phyloP scores from a whole-genome alignment of 2,888 invertebrate species.

The Erannis defoliaria region DNA sequence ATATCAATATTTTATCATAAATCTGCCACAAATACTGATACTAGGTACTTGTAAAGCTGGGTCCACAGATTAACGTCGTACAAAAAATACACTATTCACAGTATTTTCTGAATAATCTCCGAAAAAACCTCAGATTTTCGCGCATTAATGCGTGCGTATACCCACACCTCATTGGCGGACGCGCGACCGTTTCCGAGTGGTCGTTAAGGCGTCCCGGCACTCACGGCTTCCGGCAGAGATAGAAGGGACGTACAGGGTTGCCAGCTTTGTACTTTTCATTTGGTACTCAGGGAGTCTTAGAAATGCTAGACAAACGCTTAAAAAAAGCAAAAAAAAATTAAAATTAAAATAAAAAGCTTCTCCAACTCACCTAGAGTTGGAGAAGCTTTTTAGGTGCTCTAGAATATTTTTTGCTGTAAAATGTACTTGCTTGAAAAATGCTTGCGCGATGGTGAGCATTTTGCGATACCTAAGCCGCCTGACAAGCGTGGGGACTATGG shows the following conservation, averaged over 20 bases:
- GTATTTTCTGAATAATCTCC: conserved; percentile 8
- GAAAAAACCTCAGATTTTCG: conserved; percentile 8
- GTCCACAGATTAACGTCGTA: neutral
- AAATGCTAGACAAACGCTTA: too few relatives aligned
- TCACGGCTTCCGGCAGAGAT: conserved; percentile 30
- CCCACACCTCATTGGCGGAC: conserved; percentile 22
- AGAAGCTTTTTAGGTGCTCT: neutral
- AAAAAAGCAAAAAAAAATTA: too few relatives aligned
- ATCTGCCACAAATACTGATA: neutral
- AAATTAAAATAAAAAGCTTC: neutral
- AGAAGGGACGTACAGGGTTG: conserved; percentile 22
- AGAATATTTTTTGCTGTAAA: too few relatives aligned
- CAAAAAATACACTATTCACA: neutral
- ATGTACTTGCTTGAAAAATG: too few relatives aligned
- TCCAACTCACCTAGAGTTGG: neutral
- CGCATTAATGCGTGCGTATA: conserved; percentile 19
- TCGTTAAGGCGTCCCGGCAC: conserved; percentile 30
- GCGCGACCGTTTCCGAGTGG: conserved; percentile 23
- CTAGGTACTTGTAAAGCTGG: too few relatives aligned
- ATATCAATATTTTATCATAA: neutral
- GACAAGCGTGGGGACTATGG: too few relatives aligned
- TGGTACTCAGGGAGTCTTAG: neutral
- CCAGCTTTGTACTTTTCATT: neutral
- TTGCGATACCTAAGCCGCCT: too few relatives aligned
- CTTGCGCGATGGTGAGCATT: too few relatives aligned